phyloP scores from a whole-genome alignment of 1,140 invertebrate species.

The Brachystomella parvula region DNA sequence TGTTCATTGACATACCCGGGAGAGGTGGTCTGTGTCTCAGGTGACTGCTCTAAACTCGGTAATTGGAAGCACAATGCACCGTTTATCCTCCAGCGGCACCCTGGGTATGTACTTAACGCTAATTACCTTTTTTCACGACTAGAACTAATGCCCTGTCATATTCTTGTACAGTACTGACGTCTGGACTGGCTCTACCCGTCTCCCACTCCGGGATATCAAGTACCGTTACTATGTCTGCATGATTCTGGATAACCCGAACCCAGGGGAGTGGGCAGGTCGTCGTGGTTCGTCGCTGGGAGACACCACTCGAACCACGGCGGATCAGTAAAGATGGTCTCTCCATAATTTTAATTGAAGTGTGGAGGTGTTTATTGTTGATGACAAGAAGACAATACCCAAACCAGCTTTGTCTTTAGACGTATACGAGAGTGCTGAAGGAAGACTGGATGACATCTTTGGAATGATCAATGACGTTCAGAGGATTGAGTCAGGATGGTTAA shows the following conservation, averaged over 20 bases:
- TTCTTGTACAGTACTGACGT: conserved; percentile 15
- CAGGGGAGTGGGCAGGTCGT: conserved; percentile 44
- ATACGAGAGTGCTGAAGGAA: not conserved
- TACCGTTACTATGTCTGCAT: conserved; percentile 72
- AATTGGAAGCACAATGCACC: conserved; percentile 46
- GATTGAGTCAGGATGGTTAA: conserved; percentile 78
- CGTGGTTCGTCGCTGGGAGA: conserved; percentile 74
- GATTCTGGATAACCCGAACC: conserved; percentile 44
- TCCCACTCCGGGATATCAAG: conserved; percentile 58
- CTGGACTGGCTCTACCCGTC: conserved; percentile 41
- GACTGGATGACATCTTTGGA: conserved; percentile 50
- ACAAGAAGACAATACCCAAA: not conserved
- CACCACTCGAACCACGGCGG: conserved; percentile 59
- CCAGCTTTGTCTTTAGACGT: not conserved
- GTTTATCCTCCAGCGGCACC: conserved; percentile 36
- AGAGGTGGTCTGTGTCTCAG: conserved; percentile 48
- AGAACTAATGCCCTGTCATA: not conserved
- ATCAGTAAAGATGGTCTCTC: conserved; percentile 42
- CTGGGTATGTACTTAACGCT: conserved; percentile 17
- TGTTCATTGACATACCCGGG: conserved; percentile 43
- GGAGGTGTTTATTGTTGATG: not conserved
- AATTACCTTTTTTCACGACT: conserved; percentile 16
- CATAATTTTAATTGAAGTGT: not conserved
- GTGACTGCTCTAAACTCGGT: conserved; percentile 47
- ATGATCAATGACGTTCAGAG: conserved; percentile 54